Evolutionary conservation across 2,888 invertebrate genomes (phyloP).

Genomic region (Nipponacmea schrenckii): DNA sequence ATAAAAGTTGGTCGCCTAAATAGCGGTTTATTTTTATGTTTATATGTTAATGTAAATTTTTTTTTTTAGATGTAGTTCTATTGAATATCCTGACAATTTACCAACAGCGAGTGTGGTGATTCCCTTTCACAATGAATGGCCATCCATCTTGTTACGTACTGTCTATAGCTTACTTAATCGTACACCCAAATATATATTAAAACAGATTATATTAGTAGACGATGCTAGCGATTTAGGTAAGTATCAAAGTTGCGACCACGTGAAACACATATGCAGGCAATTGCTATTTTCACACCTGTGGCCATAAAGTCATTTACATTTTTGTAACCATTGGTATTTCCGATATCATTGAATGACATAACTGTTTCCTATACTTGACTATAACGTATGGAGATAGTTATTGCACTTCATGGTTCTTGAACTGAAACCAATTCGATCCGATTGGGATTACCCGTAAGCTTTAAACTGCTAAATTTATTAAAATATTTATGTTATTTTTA

Average conservation of each 20-base stretch:
- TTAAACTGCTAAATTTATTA: neutral
- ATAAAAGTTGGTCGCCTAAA: too few species aligned
- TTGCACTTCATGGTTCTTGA: too few species aligned
- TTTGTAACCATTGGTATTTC: neutral
- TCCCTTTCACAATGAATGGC: conserved; percentile 56
- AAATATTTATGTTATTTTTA: neutral
- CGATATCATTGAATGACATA: too few species aligned
- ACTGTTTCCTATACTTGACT: too few species aligned
- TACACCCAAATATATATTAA: conserved; percentile 42
- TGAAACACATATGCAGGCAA: too few species aligned
- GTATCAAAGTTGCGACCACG: neutral
- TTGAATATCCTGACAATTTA: conserved; percentile 37
- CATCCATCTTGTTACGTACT: conserved; percentile 50
- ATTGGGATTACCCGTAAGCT: too few species aligned
- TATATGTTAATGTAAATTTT: too few species aligned
- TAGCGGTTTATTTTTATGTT: too few species aligned
- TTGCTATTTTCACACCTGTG: too few species aligned
- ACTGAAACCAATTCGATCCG: too few species aligned
- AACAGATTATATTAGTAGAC: conserved; percentile 53
- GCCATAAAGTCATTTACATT: neutral
- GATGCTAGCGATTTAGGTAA: conserved; percentile 49
- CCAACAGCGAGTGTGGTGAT: conserved; percentile 48
- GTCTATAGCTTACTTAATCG: conserved; percentile 52
- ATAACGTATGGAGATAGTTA: too few species aligned
- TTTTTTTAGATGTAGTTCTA: conserved; percentile 40